A percentile compares a stretch with the other conserved stretches of the same genome.
Conservation (phyloP, 1,140 invertebrate genomes). For the Vanessa tameamea region DNA sequence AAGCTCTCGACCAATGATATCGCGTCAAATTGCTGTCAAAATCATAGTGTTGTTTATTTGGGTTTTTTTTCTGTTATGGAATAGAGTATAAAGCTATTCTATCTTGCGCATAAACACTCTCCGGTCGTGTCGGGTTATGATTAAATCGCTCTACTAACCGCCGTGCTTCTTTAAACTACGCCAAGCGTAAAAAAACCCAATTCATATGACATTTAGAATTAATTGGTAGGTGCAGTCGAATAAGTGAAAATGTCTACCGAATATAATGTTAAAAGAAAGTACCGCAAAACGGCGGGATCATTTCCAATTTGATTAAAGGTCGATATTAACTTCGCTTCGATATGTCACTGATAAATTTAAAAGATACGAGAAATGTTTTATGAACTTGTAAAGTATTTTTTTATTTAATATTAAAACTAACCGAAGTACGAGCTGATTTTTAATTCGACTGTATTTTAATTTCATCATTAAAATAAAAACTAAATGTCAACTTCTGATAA, state of each 20-base stretch:
- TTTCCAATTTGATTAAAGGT: slow-evolving; percentile 18
- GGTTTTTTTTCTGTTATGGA: too few species aligned
- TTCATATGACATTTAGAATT: slow-evolving; percentile 76
- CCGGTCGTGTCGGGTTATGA: neutral
- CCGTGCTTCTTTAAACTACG: slow-evolving; percentile 33
- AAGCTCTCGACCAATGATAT: too few species aligned
- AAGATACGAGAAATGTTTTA: slow-evolving; percentile 6
- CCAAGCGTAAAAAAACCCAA: slow-evolving; percentile 49
- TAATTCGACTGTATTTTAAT: too few species aligned
- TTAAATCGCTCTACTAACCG: neutral
- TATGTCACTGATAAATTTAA: slow-evolving; percentile 16
- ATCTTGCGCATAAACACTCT: neutral
- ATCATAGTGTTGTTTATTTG: too few species aligned
- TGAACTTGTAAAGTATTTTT: slow-evolving; percentile 3
- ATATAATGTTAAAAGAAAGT: slow-evolving; percentile 61
- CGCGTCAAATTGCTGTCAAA: too few species aligned
- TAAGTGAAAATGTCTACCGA: slow-evolving; percentile 64
- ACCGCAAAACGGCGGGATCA: slow-evolving; percentile 33
- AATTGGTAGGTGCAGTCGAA: slow-evolving; percentile 67
- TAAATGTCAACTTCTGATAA: too few species aligned
- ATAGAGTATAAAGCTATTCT: neutral
- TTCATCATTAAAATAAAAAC: too few species aligned
- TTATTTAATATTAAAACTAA: neutral
- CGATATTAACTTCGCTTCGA: slow-evolving; percentile 4
- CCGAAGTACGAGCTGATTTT: too few species aligned